A percentile compares a stretch with the other conserved stretches of the same genome.
Evolutionary conservation across 2,888 invertebrate genomes (phyloP).

Genomic region (Charanyca ferruginea): DNA sequence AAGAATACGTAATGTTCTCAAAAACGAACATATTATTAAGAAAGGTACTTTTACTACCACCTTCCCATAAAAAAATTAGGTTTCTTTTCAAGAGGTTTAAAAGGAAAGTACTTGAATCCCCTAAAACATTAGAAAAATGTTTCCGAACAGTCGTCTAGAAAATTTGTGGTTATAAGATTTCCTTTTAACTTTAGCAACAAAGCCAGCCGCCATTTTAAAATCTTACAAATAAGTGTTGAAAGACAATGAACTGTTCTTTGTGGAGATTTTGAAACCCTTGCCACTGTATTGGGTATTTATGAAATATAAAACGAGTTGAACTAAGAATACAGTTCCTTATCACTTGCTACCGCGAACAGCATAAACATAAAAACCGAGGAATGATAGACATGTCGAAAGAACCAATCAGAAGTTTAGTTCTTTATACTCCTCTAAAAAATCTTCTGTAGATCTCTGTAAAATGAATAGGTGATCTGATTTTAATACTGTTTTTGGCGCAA

Average conservation of each 20-base stretch:
- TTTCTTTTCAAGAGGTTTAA: neutral
- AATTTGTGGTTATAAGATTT: conserved; percentile 18
- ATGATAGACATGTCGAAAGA: neutral
- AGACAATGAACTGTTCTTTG: conserved; percentile 28
- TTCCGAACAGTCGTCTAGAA: conserved; percentile 13
- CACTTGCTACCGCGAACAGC: conserved; percentile 29
- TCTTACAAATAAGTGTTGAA: conserved; percentile 42
- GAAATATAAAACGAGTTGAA: conserved; percentile 39
- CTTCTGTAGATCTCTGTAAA: too few relatives aligned
- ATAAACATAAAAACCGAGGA: conserved; percentile 45
- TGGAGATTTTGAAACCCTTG: conserved; percentile 25
- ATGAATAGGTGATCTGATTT: neutral
- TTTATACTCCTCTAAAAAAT: neutral
- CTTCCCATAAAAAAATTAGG: neutral
- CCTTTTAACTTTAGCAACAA: conserved; percentile 27
- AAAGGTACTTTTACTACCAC: too few relatives aligned
- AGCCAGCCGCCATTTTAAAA: conserved; percentile 33
- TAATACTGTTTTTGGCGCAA: too few relatives aligned
- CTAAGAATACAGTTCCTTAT: conserved; percentile 38
- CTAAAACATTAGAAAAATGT: neutral
- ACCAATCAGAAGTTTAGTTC: conserved; percentile 16
- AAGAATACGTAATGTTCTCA: too few relatives aligned
- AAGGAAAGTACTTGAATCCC: neutral
- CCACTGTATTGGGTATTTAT: conserved; percentile 42
- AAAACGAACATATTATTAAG: too few relatives aligned